Percentiles rank a stretch among this genome's conserved stretches.
Conservation (phyloP, 2,888 invertebrate genomes). For the Neoitamus cyanurus region DNA sequence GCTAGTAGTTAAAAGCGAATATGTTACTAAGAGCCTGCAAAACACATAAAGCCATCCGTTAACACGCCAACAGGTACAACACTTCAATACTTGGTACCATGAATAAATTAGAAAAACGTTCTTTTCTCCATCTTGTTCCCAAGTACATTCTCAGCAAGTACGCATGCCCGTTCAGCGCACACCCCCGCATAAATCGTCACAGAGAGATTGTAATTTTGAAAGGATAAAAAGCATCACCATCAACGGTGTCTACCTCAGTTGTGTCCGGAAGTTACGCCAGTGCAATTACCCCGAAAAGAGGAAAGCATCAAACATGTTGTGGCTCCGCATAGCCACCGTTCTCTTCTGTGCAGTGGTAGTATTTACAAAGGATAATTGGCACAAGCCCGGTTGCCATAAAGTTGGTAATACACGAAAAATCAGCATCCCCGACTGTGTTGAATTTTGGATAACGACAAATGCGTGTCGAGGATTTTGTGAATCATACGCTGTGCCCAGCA, state of each 20-base stretch:
- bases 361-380: constrained; percentile 71
- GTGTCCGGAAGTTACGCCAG: constrained; percentile 16
- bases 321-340: constrained; percentile 46
- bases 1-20: too few species aligned
- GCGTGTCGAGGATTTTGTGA: constrained; percentile 90
- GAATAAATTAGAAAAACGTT: neutral
- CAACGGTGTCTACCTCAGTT: constrained; percentile 3
- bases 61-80: neutral
- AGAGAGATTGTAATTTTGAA: neutral
- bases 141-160: neutral
- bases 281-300: neutral
- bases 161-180: neutral
- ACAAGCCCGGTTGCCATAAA: constrained; percentile 82
- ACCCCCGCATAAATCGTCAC: neutral
- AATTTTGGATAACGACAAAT: constrained; percentile 86
- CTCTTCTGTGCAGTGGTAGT: constrained; percentile 59
- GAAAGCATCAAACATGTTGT: constrained; percentile 43
- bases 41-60: too few species aligned
- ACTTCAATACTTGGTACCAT: neutral
- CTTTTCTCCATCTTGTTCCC: neutral
- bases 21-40: too few species aligned
- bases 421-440: constrained; percentile 85
- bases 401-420: constrained; percentile 84
- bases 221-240: constrained; percentile 17
- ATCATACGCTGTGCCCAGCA: constrained; percentile 86